These are phyloP conservation scores for Dipodomys stephensi DNA, from an alignment of 2,113 vertebrate genomes.

Conservation along the genomic window DNA sequence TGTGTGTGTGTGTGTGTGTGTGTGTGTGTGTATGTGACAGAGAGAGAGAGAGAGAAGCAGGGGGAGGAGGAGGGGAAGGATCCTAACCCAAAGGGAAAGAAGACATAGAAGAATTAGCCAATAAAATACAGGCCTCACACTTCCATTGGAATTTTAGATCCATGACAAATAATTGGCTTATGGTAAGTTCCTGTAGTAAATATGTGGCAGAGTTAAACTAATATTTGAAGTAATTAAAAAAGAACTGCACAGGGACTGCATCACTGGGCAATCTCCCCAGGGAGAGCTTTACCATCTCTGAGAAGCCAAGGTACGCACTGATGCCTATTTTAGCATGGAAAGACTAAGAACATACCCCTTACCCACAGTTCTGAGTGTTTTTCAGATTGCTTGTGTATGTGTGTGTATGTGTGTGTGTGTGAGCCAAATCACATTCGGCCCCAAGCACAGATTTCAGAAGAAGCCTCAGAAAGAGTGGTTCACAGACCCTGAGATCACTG, in stretches of 20 bases:
- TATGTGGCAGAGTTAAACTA: neutral
- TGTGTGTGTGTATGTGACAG: no score
- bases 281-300: neutral
- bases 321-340: neutral
- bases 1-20: no score
- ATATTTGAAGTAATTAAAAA: neutral
- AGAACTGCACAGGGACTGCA: neutral
- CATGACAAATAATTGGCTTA: neutral
- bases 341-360: neutral
- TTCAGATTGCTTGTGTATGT: neutral
- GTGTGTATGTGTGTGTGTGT: no score
- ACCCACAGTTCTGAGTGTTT: neutral
- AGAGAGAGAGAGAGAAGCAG: no score
- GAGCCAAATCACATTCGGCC: neutral
- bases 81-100: neutral
- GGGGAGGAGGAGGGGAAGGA: no score
- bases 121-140: neutral
- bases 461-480: neutral
- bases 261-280: neutral
- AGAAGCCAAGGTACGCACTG: neutral
- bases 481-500: rapidly evolving
- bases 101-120: neutral
- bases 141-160: constrained; percentile 24
- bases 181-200: neutral
- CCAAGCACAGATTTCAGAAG: neutral